Evolutionary conservation across 2,113 vertebrate species (phyloP).

Genomic region (Meleagris gallopavo): DNA sequence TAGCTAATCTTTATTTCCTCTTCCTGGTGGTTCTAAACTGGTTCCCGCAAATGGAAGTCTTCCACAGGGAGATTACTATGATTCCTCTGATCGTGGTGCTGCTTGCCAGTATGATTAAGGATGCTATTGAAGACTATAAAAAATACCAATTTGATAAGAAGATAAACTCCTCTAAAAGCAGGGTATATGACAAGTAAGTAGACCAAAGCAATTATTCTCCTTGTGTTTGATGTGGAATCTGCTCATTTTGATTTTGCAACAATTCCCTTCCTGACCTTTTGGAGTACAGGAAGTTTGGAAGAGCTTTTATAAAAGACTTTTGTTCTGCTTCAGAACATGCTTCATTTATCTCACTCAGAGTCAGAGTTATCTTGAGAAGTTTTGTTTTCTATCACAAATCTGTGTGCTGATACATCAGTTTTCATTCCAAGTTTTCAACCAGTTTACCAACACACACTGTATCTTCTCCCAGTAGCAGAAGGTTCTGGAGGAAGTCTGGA

Average conservation of each 20-base stretch:
- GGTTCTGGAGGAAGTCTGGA: background rate
- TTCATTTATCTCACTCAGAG: background rate
- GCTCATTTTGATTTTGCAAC: background rate
- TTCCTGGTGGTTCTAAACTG: slow-evolving; percentile 80
- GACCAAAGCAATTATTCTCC: background rate
- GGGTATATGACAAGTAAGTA: slow-evolving; percentile 77
- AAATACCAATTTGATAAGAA: slow-evolving; percentile 74
- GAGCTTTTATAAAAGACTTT: background rate
- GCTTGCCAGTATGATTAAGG: slow-evolving; percentile 75
- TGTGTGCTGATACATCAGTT: background rate
- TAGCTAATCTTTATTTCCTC: slow-evolving; percentile 81
- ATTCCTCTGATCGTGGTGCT: slow-evolving; percentile 77
- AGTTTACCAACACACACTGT: background rate
- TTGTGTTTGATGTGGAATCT: background rate
- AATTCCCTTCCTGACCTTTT: background rate
- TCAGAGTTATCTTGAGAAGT: background rate
- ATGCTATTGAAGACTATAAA: slow-evolving; percentile 77
- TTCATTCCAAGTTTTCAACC: slow-evolving; percentile 7
- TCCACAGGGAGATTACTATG: slow-evolving; percentile 79
- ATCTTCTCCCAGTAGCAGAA: background rate
- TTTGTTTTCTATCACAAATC: background rate
- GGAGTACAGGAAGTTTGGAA: background rate
- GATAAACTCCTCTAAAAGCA: slow-evolving; percentile 73
- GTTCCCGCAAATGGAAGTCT: slow-evolving; percentile 78
- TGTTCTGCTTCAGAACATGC: background rate